Evolutionary conservation across 2,888 invertebrate species (phyloP), one percentile per base, ranked within the genome.

Genomic region (Apodemia duryi): DNA sequence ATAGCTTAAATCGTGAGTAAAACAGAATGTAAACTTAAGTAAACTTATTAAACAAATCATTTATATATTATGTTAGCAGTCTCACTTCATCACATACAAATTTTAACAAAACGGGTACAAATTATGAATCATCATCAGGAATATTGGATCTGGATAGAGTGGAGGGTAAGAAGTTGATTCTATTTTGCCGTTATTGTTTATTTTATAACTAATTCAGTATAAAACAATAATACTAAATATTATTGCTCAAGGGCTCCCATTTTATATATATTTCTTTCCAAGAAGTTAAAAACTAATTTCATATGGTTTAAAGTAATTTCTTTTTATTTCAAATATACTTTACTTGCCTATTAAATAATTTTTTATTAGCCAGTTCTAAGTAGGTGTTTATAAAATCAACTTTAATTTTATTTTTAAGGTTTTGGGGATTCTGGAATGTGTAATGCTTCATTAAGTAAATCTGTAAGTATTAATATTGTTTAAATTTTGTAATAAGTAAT

Each of bases 61-160:
- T 35, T 35, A 35, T 35, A 4, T 35, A 35, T 6, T 35, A 35
- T 62, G 62, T 57, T 41, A 69, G 68, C 65, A 70, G 67, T 62
- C 52, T 77, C 64, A 63, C 65, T 64, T 66, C 71, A 49, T 72
- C 66, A 62, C 75, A 75, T 63, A 68, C 69, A 3, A 66, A 69
- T 52, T 68, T 72, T 46, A 78, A 76, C 54, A 77, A 77, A 73
- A 76, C 77, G 67, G 73, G 73, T 65, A 71, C 71, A 7, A 71
- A 71, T 64, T 76, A 75, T 69, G 88, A 89, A 70, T 83, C 82
- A 35, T 91, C 91, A 67, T 90, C 90, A 46, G 88, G 91, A 6
- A 85, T 91, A 65, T 71, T 91, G 68, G 91, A 91, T 72, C 74
- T 91, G 67, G 89, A 91, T 57, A 74, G 76, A 70, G 71, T 89